Conservation (phyloP, 1,140 invertebrate genomes). For the Rhizoglyphus robini region DNA sequence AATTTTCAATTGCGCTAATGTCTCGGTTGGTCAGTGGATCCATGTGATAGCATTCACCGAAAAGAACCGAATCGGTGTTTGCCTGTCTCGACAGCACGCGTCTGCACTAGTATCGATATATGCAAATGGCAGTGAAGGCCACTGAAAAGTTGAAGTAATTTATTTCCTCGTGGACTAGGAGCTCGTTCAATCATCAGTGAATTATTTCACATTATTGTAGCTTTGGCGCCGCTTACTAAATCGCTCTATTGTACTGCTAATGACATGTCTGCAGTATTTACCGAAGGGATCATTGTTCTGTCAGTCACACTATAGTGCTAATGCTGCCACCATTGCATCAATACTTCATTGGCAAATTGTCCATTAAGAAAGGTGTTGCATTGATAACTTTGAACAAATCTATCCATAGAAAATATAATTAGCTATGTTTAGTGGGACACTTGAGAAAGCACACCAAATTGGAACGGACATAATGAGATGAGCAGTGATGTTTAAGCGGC, state of each 20-base stretch:
- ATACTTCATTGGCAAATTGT: background rate
- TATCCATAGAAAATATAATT: background rate
- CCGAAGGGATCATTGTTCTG: background rate
- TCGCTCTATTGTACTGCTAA: background rate
- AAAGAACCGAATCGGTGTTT: too few relatives aligned
- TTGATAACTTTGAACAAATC: background rate
- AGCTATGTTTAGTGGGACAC: too few relatives aligned
- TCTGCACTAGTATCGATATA: background rate
- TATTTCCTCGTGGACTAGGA: too few relatives aligned
- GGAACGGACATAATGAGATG: too few relatives aligned
- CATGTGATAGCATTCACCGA: background rate
- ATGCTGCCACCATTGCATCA: background rate
- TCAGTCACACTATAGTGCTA: too few relatives aligned
- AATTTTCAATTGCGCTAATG: background rate
- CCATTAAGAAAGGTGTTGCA: too few relatives aligned
- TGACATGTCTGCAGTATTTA: conserved; percentile 13
- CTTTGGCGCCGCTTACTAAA: too few relatives aligned
- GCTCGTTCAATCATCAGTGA: too few relatives aligned
- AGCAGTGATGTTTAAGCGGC: background rate
- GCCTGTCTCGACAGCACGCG: background rate
- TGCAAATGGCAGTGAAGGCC: too few relatives aligned
- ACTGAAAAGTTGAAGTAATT: too few relatives aligned
- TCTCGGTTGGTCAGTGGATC: background rate
- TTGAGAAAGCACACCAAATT: background rate
- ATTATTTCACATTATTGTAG: too few relatives aligned